A percentile compares a stretch with the other conserved stretches of the same genome.
Evolutionary conservation across 2,888 invertebrate genomes (phyloP).

Genomic region (Eilema griseolum): DNA sequence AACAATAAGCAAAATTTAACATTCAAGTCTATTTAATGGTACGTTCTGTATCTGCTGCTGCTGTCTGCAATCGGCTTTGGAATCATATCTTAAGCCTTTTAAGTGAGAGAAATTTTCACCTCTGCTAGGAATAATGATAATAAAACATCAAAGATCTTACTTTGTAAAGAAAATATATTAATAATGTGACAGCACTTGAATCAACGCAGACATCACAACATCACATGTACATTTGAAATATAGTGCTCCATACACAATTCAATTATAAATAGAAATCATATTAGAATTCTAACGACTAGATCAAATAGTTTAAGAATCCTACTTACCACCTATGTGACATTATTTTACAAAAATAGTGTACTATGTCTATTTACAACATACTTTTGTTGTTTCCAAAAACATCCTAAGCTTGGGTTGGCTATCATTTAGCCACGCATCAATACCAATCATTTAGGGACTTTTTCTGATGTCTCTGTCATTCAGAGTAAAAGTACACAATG

Average conservation of each 20-base stretch:
- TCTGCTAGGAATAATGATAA: not conserved
- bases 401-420: not conserved
- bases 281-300: slow-evolving; percentile 44
- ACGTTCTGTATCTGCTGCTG: too few species aligned
- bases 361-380: slow-evolving; percentile 39
- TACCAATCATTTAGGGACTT: too few species aligned
- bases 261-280: slow-evolving; percentile 23
- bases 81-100: not conserved
- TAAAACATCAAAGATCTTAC: slow-evolving; percentile 22
- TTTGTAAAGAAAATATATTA: slow-evolving; percentile 60
- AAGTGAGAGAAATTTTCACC: not conserved
- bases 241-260: slow-evolving; percentile 31
- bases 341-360: slow-evolving; percentile 46
- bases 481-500: not conserved
- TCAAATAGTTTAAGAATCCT: slow-evolving; percentile 29
- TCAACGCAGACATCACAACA: slow-evolving; percentile 35
- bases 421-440: not conserved
- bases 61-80: too few species aligned
- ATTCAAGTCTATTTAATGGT: too few species aligned
- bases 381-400: slow-evolving; percentile 3
- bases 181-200: slow-evolving; percentile 46
- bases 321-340: slow-evolving; percentile 31
- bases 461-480: not conserved
- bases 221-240: slow-evolving; percentile 43
- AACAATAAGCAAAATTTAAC: too few species aligned